A percentile compares a stretch with the other conserved stretches of the same genome.
Evolutionary conservation across 2,113 vertebrate species (phyloP).

Genomic region (Istiophorus platypterus): DNA sequence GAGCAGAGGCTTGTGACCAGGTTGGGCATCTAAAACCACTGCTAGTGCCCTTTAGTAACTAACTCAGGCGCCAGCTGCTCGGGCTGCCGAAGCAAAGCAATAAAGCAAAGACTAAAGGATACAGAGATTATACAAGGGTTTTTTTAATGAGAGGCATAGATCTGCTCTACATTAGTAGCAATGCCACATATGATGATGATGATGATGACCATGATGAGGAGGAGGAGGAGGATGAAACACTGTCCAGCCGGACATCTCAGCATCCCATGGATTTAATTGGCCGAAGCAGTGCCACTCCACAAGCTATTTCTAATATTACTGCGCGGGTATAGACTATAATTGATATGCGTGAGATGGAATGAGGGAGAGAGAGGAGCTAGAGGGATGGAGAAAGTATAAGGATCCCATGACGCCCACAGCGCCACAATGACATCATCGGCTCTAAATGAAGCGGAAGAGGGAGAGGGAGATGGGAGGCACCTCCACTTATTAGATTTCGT

Average conservation of each 20-base stretch:
- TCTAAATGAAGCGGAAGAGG: slow-evolving; percentile 67
- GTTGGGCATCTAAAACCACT: neutral
- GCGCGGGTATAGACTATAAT: slow-evolving; percentile 21
- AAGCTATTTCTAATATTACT: slow-evolving; percentile 38
- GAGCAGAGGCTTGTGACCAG: neutral
- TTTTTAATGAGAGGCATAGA: neutral
- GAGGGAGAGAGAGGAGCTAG: neutral
- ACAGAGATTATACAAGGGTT: neutral
- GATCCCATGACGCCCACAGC: slow-evolving; percentile 78
- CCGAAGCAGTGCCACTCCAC: slow-evolving; percentile 35
- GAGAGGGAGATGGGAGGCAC: slow-evolving; percentile 73
- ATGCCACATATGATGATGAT: slow-evolving; percentile 1
- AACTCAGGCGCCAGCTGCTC: neutral
- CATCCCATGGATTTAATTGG: slow-evolving; percentile 49
- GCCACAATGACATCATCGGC: slow-evolving; percentile 80
- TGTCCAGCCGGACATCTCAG: slow-evolving; percentile 35
- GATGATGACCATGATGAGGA: slow-evolving; percentile 9
- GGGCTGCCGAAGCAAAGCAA: slow-evolving; percentile 3
- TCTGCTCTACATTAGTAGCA: neutral
- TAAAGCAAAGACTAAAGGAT: neutral
- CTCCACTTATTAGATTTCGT: slow-evolving; percentile 72
- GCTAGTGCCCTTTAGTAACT: no score
- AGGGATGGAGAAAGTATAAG: slow-evolving; percentile 49
- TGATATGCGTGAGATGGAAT: slow-evolving; percentile 1
- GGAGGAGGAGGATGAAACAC: neutral